Percentiles rank a stretch among this genome's conserved stretches.
Conservation (phyloP, 1,140 invertebrate species). For the Drosophila repleta region DNA sequence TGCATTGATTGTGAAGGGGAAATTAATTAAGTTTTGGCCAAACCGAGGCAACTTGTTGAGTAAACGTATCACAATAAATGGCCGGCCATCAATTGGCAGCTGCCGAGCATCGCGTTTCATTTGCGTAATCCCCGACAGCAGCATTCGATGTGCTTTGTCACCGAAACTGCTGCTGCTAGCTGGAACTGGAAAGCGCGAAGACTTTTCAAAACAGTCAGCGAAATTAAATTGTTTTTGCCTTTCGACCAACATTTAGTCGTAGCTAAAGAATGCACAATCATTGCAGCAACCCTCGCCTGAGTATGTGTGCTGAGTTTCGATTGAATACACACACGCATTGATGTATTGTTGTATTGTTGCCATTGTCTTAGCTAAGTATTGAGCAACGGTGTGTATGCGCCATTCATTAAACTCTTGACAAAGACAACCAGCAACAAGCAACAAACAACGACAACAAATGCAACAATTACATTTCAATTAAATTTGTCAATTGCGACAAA, state of each 20-base stretch:
- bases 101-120: constrained; percentile 35
- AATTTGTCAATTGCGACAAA: constrained; percentile 56
- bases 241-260: neutral
- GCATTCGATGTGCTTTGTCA: constrained; percentile 30
- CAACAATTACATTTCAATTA: constrained; percentile 78
- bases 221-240: constrained; percentile 27
- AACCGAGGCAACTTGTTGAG: constrained; percentile 41
- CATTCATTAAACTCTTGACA: constrained; percentile 41
- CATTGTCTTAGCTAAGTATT: neutral
- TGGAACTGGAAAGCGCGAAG: neutral
- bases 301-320: neutral
- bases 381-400: constrained; percentile 40
- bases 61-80: constrained; percentile 32
- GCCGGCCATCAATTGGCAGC: constrained; percentile 31
- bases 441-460: neutral
- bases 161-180: neutral
- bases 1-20: constrained; percentile 39
- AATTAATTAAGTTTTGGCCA: constrained; percentile 49
- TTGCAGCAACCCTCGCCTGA: constrained; percentile 38
- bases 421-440: neutral
- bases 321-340: neutral
- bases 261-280: constrained; percentile 35
- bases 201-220: constrained; percentile 13
- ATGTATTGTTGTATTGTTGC: neutral
- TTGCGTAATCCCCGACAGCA: constrained; percentile 12